Evolutionary conservation across 2,797 vertebrate species (phyloP).

Genomic region (Luscinia luscinia): DNA sequence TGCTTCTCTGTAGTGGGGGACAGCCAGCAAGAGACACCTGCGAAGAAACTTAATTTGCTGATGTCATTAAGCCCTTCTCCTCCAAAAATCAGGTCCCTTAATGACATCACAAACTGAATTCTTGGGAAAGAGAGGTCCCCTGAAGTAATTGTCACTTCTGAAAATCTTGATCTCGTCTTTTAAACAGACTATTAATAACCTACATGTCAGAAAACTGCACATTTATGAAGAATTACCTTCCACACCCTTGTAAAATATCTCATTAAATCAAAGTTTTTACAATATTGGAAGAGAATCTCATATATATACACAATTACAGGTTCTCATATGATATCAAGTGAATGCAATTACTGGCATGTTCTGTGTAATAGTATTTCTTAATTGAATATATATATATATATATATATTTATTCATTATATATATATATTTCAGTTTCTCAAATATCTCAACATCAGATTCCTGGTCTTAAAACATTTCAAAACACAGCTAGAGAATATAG

Average conservation of each 20-base stretch:
- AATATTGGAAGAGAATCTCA: background rate
- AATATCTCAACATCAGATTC: background rate
- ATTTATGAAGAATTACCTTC: background rate
- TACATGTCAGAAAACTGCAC: background rate
- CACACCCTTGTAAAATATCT: background rate
- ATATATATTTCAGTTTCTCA: background rate
- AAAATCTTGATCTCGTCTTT: background rate
- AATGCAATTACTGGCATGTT: background rate
- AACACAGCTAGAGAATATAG: background rate
- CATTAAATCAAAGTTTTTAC: background rate
- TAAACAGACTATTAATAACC: background rate
- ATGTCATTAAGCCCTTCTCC: background rate
- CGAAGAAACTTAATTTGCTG: background rate
- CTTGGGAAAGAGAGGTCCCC: background rate
- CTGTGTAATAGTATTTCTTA: background rate
- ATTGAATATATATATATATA: background rate
- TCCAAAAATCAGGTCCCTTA: background rate
- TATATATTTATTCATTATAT: background rate
- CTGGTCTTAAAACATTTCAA: background rate
- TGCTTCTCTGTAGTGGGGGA: background rate
- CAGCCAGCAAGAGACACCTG: background rate
- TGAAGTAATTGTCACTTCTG: background rate
- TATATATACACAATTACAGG: background rate
- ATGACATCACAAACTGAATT: background rate
- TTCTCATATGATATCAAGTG: background rate